Base-by-base conservation (phyloP, 2,797 vertebrate species). In the Manis javanica region DNA sequence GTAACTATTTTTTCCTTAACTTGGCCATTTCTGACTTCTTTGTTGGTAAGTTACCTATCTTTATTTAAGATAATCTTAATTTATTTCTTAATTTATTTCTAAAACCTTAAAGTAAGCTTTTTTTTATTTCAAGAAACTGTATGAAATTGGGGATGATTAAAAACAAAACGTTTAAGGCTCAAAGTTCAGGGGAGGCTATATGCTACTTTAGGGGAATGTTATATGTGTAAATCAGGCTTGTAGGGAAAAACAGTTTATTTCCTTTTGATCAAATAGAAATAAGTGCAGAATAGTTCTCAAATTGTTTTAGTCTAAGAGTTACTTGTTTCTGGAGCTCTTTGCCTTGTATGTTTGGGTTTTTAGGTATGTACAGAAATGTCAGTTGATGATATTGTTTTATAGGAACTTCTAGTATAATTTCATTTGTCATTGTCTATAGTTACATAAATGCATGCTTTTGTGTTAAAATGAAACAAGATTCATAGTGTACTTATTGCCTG, bases 1-100 rank as follows among this genome's bases (percentile, higher is more conserved):
- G 99, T 97, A 99, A 99, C 97, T 99, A 99, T 87, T 99, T 99
- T 98, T 99, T 99, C 85, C 98, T 99, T 63, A 99, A 99, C 97
- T 98, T 99, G 98, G 99, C 99, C 12, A 98, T 99, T 97, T 99
- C 99, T 64, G 99, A 99, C 98, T 99, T 99, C 97, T 99, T 99
- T 31, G 99, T 99, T 19, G 99, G 99, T 99, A 98, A 99, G 99
- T 98, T 42, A 42, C 2, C 34, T 94, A 18, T 83, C 31, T 95
- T 96, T 94, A 84, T 87, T 94, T 94, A 63, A 90, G 69, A 86
- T 81, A n/a, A 49, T 63, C 16, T 88, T 95, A n/a, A n/a, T n/a
- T n/a, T n/a, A n/a, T n/a, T n/a, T n/a, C n/a, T n/a, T 79, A 42
- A 92, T 75, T 96, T 88, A 61, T 91, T 91, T 96, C 23, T 93